Evolutionary conservation across 2,888 invertebrate species (phyloP).

Genomic region (Drosophila kuntzei): DNA sequence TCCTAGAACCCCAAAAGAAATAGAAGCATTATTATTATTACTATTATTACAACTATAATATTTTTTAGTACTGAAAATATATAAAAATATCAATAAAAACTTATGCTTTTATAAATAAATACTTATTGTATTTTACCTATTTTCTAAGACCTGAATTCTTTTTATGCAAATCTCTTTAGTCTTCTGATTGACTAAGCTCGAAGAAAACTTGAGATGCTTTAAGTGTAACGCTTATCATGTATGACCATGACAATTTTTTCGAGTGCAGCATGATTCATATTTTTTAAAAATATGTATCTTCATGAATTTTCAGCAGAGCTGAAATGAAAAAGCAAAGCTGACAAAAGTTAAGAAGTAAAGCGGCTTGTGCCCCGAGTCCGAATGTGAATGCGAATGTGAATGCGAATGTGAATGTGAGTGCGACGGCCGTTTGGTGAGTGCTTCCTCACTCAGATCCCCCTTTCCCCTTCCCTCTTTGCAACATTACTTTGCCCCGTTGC

Average conservation of each 20-base stretch:
- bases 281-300: constrained; percentile 37
- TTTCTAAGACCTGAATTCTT: no score
- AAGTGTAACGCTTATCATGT: constrained; percentile 15
- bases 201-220: background rate
- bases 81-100: background rate
- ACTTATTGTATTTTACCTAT: no score
- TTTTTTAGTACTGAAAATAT: no score
- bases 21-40: no score
- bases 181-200: background rate
- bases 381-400: constrained; percentile 39
- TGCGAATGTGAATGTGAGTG: constrained; percentile 29
- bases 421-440: constrained; percentile 18
- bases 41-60: background rate
- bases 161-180: no score
- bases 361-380: constrained; percentile 62
- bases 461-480: no score
- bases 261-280: constrained; percentile 40
- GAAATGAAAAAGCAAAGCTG: constrained; percentile 58
- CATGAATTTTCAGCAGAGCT: constrained; percentile 50
- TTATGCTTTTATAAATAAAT: background rate
- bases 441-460: background rate
- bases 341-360: constrained; percentile 76
- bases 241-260: constrained; percentile 20
- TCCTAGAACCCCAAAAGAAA: no score
- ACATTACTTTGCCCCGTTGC: background rate